Conservation (phyloP, 2,888 invertebrate species). For the Crocallis elinguaria region DNA sequence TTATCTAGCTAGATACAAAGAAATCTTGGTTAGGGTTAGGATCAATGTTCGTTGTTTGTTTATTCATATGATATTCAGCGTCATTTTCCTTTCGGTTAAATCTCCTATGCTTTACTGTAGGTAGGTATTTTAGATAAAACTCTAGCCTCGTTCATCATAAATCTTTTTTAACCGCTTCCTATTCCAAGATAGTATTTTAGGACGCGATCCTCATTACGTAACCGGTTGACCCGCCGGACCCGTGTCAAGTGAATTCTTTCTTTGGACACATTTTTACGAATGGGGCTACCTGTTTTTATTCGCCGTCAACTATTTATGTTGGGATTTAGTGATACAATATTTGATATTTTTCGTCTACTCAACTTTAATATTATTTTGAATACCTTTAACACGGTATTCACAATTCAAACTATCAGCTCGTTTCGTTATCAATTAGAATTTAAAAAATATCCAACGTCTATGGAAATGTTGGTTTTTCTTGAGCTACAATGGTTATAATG, state of each 20-base stretch:
- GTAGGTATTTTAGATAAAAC: constrained; percentile 8
- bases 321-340: constrained; percentile 2
- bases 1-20: no score
- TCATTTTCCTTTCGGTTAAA: background rate
- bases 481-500: no score
- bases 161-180: constrained; percentile 41
- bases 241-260: constrained; percentile 54
- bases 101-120: background rate
- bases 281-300: constrained; percentile 36
- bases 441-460: no score
- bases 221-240: constrained; percentile 48
- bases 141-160: constrained; percentile 39
- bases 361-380: no score
- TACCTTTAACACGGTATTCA: no score
- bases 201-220: constrained; percentile 39
- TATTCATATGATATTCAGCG: background rate
- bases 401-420: no score
- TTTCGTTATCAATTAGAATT: no score
- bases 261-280: constrained; percentile 45
- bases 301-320: constrained; percentile 10
- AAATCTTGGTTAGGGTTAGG: no score
- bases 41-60: background rate
- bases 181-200: constrained; percentile 40
- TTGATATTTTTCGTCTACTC: background rate
- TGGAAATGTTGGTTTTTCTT: no score